Conservation (phyloP, 2,113 vertebrate species). For the Geococcyx californianus region DNA sequence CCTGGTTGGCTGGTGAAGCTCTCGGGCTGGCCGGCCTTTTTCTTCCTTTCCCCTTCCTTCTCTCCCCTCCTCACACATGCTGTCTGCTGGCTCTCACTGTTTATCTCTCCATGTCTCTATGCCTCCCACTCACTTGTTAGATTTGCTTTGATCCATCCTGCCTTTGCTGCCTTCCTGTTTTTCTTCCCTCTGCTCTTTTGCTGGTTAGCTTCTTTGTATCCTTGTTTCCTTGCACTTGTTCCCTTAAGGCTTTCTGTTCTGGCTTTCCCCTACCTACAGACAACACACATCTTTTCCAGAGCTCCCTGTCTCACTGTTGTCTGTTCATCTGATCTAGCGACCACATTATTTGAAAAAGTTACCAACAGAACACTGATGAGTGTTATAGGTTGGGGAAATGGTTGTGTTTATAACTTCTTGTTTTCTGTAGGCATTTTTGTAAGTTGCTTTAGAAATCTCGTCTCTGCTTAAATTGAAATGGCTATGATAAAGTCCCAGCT, state of each 20-base stretch:
- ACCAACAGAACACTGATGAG: background rate
- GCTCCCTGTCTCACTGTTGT: background rate
- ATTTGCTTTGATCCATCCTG: constrained; percentile 39
- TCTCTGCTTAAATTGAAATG: background rate
- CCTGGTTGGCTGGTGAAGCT: background rate
- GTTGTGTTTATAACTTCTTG: background rate
- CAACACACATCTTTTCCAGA: background rate
- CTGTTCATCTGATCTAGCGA: background rate
- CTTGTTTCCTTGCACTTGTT: constrained; percentile 31
- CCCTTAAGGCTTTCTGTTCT: constrained; percentile 22
- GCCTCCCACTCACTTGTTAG: constrained; percentile 47
- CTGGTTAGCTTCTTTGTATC: constrained; percentile 33
- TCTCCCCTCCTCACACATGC: constrained; percentile 24
- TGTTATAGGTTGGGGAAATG: background rate
- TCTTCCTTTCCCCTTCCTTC: background rate
- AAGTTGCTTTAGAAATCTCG: background rate
- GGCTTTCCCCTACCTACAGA: background rate
- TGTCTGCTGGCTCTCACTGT: constrained; percentile 51
- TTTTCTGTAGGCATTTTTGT: background rate
- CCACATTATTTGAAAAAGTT: background rate
- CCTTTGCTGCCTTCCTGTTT: constrained; percentile 54
- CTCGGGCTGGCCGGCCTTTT: background rate
- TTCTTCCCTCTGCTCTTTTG: constrained; percentile 7
- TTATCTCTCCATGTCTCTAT: constrained; percentile 44
- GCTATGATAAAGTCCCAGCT: background rate